Evolutionary conservation across 2,113 vertebrate species (phyloP).

Genomic region (Miniopterus natalensis): DNA sequence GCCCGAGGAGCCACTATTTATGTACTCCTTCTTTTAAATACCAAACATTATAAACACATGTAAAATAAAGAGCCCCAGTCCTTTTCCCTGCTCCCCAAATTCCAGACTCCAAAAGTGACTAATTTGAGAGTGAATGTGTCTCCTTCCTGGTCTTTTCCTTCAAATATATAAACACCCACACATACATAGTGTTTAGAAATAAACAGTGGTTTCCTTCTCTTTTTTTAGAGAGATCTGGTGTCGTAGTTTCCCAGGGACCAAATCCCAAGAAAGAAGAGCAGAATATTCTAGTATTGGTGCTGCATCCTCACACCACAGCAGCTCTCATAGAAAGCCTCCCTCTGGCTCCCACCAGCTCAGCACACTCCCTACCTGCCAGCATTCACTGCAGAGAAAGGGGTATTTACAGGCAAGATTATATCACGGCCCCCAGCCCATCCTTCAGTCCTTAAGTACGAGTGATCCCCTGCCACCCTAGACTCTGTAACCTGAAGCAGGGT

Average conservation of each 20-base stretch:
- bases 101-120: background rate
- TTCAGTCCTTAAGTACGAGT: background rate
- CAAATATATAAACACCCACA: background rate
- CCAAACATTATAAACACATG: background rate
- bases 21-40: background rate
- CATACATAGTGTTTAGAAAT: background rate
- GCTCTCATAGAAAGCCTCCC: background rate
- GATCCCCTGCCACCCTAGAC: background rate
- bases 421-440: background rate
- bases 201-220: background rate
- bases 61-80: background rate
- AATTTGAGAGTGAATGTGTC: background rate
- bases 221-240: slow-evolving; percentile 14
- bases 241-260: background rate
- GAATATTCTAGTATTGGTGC: background rate
- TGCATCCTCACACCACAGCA: background rate
- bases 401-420: background rate
- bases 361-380: background rate
- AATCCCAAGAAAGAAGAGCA: background rate
- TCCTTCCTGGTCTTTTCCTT: background rate
- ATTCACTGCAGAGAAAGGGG: background rate
- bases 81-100: background rate
- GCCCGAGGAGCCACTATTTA: background rate
- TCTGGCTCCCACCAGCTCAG: rapidly evolving
- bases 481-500: background rate